Conservation (phyloP, 1,140 invertebrate genomes). For the Brachionus asplanchnoidis region DNA sequence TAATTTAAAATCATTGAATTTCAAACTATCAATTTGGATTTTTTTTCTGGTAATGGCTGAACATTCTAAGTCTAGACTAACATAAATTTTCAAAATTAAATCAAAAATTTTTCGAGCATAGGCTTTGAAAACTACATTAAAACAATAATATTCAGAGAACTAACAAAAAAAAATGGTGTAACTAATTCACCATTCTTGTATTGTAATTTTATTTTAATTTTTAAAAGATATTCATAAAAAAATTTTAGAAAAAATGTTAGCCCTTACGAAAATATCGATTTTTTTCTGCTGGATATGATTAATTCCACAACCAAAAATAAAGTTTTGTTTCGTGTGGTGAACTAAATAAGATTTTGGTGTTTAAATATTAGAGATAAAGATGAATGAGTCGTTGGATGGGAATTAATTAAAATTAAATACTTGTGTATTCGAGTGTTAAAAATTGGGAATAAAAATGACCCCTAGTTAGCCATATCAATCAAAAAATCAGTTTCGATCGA, state of each 20-base stretch:
- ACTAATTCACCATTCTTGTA: no score
- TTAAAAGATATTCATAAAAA: neutral
- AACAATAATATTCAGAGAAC: no score
- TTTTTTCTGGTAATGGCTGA: neutral
- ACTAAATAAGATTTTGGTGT: neutral
- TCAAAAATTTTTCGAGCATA: no score
- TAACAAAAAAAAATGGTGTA: no score
- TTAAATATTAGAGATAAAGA: neutral
- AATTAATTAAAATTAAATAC: slow-evolving; percentile 7
- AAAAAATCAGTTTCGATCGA: neutral
- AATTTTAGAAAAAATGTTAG: neutral
- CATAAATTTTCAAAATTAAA: no score
- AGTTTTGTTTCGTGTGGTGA: neutral
- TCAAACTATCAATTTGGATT: neutral
- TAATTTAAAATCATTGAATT: neutral
- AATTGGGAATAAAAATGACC: neutral
- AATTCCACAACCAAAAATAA: neutral
- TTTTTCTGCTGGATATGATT: neutral
- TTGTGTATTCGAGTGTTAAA: neutral
- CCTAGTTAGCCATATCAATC: neutral
- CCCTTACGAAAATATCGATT: neutral
- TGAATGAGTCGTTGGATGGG: neutral
- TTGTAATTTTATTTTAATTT: no score
- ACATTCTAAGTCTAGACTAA: neutral
- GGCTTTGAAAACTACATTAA: no score